Evolutionary conservation across 2,113 vertebrate species (phyloP).

Genomic region (Alaudala cheleensis): DNA sequence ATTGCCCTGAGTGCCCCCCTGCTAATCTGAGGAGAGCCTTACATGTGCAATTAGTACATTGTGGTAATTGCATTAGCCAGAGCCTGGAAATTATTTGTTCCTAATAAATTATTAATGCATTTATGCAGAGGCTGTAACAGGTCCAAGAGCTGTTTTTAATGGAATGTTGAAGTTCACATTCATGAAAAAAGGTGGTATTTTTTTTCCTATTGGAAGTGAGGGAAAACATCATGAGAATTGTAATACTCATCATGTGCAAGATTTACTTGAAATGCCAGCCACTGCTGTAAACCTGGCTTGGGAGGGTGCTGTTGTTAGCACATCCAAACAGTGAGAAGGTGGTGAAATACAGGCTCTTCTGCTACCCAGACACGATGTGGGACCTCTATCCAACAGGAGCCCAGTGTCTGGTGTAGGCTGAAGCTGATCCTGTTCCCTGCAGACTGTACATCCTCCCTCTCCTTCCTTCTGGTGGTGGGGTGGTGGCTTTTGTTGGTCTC

Average conservation of each 20-base stretch:
- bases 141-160: not conserved
- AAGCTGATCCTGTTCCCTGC: not conserved
- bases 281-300: not conserved
- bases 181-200: not conserved
- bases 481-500: not conserved
- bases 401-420: not conserved
- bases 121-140: not conserved
- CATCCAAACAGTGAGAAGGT: no score
- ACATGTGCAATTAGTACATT: not conserved
- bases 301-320: not conserved
- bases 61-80: not conserved
- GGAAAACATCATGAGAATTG: not conserved
- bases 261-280: not conserved
- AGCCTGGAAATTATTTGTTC: not conserved
- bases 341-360: not conserved
- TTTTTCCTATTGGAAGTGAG: not conserved
- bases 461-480: not conserved
- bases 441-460: not conserved
- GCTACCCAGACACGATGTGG: not conserved
- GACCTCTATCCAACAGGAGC: not conserved
- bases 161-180: not conserved
- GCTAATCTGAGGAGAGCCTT: not conserved
- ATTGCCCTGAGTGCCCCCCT: not conserved
- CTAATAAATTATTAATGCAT: not conserved
- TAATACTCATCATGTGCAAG: accelerated